Percentiles rank a stretch among this genome's conserved stretches.
Evolutionary conservation across 2,888 invertebrate genomes (phyloP).

Genomic region (Callyntrura guangdongensis): DNA sequence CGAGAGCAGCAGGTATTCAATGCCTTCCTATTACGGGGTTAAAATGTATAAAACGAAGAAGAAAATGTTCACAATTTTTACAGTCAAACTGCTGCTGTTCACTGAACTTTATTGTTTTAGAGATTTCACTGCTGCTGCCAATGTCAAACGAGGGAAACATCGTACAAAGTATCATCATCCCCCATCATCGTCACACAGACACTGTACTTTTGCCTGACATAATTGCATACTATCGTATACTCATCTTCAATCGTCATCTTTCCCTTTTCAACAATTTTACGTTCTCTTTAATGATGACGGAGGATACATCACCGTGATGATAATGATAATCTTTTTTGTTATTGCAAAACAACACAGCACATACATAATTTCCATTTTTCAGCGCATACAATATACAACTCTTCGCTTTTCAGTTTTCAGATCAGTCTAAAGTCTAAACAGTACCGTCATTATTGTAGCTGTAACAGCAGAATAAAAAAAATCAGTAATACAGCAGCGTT

Average conservation of each 20-base stretch:
- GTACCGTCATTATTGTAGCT: not conserved
- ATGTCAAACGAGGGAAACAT: constrained; percentile 21
- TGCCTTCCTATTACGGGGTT: too few species aligned
- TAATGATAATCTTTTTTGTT: constrained; percentile 13
- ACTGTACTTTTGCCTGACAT: not conserved
- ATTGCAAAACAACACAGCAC: constrained; percentile 9
- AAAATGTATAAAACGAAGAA: not conserved
- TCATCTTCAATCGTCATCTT: too few species aligned
- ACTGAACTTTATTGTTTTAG: constrained; percentile 13
- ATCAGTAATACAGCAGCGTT: not conserved
- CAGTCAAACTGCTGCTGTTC: not conserved
- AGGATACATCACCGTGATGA: not conserved
- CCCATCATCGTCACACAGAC: not conserved
- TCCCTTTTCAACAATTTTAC: not conserved
- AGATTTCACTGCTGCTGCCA: not conserved
- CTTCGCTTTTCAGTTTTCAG: constrained; percentile 19
- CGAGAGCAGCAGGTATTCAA: too few species aligned
- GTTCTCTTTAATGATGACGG: not conserved
- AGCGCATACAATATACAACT: not conserved
- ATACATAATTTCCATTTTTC: constrained; percentile 1
- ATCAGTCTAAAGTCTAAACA: constrained; percentile 17
- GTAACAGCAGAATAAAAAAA: constrained; percentile 18
- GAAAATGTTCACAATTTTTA: not conserved
- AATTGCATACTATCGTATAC: too few species aligned
- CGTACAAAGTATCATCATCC: not conserved